Evolutionary conservation across 2,113 vertebrate genomes (phyloP).

Genomic region (Tylochromis polylepis): DNA sequence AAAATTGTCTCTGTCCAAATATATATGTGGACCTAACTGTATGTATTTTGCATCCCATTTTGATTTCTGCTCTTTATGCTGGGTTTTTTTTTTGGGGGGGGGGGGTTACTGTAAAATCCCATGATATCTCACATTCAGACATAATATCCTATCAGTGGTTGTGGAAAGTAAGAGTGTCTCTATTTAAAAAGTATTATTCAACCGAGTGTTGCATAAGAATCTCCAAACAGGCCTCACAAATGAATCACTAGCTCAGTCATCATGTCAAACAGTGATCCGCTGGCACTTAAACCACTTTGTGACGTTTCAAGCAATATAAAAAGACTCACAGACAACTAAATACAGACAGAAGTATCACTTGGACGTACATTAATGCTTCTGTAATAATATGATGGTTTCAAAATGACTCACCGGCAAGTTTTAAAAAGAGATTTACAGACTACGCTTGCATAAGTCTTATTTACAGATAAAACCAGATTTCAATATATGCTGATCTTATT

Average conservation of each 20-base stretch:
- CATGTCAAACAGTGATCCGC: slow-evolving; percentile 41
- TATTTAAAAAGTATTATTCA: slow-evolving; percentile 76
- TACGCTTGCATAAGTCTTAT: neutral
- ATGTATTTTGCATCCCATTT: neutral
- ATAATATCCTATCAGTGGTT: slow-evolving; percentile 19
- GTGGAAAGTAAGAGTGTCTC: slow-evolving; percentile 46
- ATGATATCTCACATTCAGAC: slow-evolving; percentile 31
- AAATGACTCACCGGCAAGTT: neutral
- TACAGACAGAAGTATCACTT: slow-evolving; percentile 46
- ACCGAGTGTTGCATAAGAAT: slow-evolving; percentile 67
- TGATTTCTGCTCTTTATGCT: neutral
- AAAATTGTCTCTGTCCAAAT: neutral
- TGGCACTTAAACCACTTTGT: slow-evolving; percentile 40
- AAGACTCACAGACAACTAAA: slow-evolving; percentile 44
- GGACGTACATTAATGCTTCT: slow-evolving; percentile 27
- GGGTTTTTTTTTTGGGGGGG: neutral
- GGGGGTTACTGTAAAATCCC: neutral
- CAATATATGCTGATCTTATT: neutral
- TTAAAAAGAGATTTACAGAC: neutral
- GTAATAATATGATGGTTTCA: neutral
- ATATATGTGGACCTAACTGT: neutral
- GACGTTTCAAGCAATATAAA: slow-evolving; percentile 45
- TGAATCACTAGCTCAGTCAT: slow-evolving; percentile 58
- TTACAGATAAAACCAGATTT: neutral
- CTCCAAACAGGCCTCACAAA: slow-evolving; percentile 52